phyloP scores from a whole-genome alignment of 2,888 invertebrate genomes.

The Lasioglossum lativentre region DNA sequence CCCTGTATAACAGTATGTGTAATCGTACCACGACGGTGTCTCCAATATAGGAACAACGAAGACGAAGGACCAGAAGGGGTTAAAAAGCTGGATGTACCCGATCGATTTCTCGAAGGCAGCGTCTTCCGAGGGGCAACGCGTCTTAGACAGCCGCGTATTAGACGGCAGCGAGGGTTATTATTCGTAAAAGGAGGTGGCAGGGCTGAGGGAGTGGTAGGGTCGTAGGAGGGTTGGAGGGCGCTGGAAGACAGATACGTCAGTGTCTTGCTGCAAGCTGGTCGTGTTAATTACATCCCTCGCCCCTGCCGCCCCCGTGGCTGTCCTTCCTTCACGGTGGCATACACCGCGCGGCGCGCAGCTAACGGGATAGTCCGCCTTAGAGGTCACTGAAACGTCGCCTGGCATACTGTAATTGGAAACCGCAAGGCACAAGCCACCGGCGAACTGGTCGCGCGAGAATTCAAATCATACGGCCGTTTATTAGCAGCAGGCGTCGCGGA shows the following conservation, averaged over 20 bases:
- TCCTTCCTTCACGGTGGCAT: constrained; percentile 49
- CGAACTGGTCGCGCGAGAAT: constrained; percentile 52
- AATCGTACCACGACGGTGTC: neutral
- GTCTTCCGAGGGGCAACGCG: constrained; percentile 27
- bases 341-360: constrained; percentile 38
- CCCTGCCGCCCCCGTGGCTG: constrained; percentile 36
- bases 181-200: constrained; percentile 29
- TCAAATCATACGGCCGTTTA: constrained; percentile 61
- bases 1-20: neutral
- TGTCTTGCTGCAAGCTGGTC: constrained; percentile 79
- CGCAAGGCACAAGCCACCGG: constrained; percentile 69
- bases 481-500: constrained; percentile 39
- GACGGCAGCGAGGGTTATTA: constrained; percentile 38
- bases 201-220: constrained; percentile 72
- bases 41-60: neutral
- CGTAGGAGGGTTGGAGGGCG: constrained; percentile 59
- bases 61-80: neutral
- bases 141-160: constrained; percentile 78
- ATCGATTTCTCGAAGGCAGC: constrained; percentile 44
- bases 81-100: neutral
- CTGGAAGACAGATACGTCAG: constrained; percentile 81
- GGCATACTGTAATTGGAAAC: constrained; percentile 77
- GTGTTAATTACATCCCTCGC: constrained; percentile 80
- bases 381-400: constrained; percentile 74
- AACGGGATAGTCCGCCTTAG: constrained; percentile 70